Evolutionary conservation across 2,888 invertebrate genomes (phyloP).

Genomic region (Cantharis rufa): DNA sequence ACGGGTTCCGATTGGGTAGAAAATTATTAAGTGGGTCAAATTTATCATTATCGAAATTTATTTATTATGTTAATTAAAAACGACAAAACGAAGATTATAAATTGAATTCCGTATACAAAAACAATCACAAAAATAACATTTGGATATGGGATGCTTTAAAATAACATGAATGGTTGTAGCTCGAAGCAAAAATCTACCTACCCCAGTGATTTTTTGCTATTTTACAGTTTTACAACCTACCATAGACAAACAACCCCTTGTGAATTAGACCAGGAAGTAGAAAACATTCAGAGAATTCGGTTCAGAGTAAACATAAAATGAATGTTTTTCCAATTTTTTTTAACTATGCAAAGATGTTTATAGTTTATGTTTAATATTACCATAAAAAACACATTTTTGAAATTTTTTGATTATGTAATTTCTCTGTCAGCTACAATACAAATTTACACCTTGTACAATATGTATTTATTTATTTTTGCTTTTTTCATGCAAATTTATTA

Average conservation of each 20-base stretch:
- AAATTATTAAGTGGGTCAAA: background rate
- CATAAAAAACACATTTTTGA: background rate
- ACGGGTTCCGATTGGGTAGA: background rate
- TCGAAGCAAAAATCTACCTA: background rate
- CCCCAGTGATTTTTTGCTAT: background rate
- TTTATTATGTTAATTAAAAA: background rate
- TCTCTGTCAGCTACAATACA: background rate
- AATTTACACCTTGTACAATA: too few species aligned
- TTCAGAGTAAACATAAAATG: too few species aligned
- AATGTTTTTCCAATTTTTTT: background rate
- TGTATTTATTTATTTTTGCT: background rate
- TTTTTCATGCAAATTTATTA: too few species aligned
- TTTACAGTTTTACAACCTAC: background rate
- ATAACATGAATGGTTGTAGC: background rate
- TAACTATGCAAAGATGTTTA: background rate
- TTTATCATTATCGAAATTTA: background rate
- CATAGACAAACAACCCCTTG: background rate
- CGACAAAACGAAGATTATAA: background rate
- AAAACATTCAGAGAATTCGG: too few species aligned
- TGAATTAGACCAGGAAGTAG: background rate
- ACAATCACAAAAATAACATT: background rate
- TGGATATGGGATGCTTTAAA: background rate
- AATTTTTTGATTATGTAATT: background rate
- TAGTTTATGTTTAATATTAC: background rate
- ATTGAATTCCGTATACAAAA: background rate